phyloP scores from a whole-genome alignment of 1,140 invertebrate genomes.

The Pogonomyrmex californicus region DNA sequence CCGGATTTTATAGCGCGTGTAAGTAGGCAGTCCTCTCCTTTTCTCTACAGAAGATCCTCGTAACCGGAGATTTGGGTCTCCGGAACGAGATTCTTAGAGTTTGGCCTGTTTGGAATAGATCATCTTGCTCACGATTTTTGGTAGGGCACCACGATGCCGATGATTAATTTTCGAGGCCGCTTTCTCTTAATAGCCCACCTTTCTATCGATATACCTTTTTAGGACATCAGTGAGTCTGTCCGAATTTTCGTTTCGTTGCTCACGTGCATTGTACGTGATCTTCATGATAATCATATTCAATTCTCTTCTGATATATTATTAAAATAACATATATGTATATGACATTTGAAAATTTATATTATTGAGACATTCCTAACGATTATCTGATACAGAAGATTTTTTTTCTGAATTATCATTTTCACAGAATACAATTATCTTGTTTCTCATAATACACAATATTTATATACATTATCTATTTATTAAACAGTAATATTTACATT shows the following conservation, averaged over 20 bases:
- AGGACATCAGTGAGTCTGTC: constrained; percentile 8
- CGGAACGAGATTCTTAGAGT: constrained; percentile 81
- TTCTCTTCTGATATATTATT: neutral
- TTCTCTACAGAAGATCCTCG: constrained; percentile 17
- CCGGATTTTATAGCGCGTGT: constrained; percentile 31
- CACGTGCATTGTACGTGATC: neutral
- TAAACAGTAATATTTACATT: too few species aligned
- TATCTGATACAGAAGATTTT: too few species aligned
- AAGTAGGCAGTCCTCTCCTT: constrained; percentile 56
- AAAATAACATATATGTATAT: neutral
- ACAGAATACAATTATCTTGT: too few species aligned
- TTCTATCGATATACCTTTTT: constrained; percentile 67
- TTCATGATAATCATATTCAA: neutral
- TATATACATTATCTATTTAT: too few species aligned
- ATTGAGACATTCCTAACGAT: too few species aligned
- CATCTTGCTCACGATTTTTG: constrained; percentile 61
- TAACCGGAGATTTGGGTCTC: constrained; percentile 78
- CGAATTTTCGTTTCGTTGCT: constrained; percentile 38
- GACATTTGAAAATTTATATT: too few species aligned
- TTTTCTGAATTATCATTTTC: too few species aligned
- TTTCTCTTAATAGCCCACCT: constrained; percentile 81
- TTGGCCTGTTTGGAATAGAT: constrained; percentile 61
- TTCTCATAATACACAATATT: too few species aligned
- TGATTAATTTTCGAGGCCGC: constrained; percentile 83
- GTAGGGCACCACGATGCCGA: constrained; percentile 27